Base-by-base conservation (phyloP, 2,113 vertebrate genomes). In the Neolamprologus brichardi region DNA sequence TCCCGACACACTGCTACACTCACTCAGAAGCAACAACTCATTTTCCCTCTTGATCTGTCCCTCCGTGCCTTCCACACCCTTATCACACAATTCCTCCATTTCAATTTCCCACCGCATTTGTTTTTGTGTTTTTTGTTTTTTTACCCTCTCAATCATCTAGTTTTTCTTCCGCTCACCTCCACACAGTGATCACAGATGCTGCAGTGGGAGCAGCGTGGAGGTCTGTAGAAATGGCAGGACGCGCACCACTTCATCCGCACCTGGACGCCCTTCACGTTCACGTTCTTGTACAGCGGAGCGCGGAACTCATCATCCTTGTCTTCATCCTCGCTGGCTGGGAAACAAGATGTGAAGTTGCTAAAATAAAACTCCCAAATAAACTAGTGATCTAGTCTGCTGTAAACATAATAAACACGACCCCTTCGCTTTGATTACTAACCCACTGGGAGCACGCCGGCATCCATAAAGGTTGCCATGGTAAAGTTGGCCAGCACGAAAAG, bases 401-500 rank as follows among this genome's bases (percentile, higher is more conserved):
- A 79, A 67, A 28, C 23, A 30, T 10, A 64, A 34, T 37, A 67
- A 67, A 13, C 62, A 37, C 7, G 32, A 67, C 39, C 39, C 67
- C 34, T 52, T 54, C 28, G 4, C 30, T 89, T 88, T 79, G 85
- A 75, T 79, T 39, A 93, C 95, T 94, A 94, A 99, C 98, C 98
- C 96, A 97, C 95, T 79, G 98, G 98, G 90, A 99, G 98, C 90
- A 99, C 96, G n/a, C 98, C 98, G 10, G 98, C 98, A 93, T 99
- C 98, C 97, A 98, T 98, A 93, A 99, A 99, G 58, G 98, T 99
- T 87, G 98, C 98, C 98, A 99, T 99, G 96, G 98, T 98, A 97
- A 99, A 99, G 95, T 99, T 99, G 95, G 98, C 98, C 93, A 99
- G 93, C 37, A 99, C 98, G 87, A 99, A 99, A 89, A 99, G 96